Conservation (phyloP, 2,888 invertebrate genomes). For the Anticlea derivata region DNA sequence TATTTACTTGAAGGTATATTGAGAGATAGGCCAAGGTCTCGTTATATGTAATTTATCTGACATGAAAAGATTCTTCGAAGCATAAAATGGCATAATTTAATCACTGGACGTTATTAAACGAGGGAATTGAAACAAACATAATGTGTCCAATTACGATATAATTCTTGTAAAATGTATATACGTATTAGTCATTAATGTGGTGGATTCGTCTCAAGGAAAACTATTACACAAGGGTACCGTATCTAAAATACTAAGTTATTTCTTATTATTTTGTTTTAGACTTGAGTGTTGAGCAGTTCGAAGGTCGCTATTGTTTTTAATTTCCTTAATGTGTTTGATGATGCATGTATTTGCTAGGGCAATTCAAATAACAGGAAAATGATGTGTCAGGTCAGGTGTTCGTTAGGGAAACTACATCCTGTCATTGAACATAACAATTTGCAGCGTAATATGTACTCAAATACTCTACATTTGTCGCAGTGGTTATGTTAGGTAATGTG, state of each 20-base stretch:
- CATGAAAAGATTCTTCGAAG: no score
- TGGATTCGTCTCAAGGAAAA: no score
- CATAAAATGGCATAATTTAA: not conserved
- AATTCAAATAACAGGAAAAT: constrained; percentile 10
- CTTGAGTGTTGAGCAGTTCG: constrained; percentile 17
- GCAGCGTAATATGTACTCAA: not conserved
- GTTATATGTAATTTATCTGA: not conserved
- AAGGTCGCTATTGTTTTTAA: constrained; percentile 20
- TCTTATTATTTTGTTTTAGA: no score
- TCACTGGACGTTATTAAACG: no score
- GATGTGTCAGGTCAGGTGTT: not conserved
- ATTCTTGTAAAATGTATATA: no score
- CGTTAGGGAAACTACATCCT: not conserved
- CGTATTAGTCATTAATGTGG: no score
- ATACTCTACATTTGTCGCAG: constrained; percentile 10
- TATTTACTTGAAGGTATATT: constrained; percentile 2
- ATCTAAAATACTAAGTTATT: not conserved
- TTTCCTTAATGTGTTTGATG: constrained; percentile 14
- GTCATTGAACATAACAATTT: constrained; percentile 2
- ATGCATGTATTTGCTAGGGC: not conserved
- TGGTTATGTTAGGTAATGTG: constrained; percentile 21
- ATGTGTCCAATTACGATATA: no score
- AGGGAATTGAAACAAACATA: no score
- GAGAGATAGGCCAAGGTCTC: constrained; percentile 1
- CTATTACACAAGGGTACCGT: no score